These are phyloP conservation scores for Ctenosaura bakeri DNA, from an alignment of 2,797 vertebrate species.

Conservation along the genomic window DNA sequence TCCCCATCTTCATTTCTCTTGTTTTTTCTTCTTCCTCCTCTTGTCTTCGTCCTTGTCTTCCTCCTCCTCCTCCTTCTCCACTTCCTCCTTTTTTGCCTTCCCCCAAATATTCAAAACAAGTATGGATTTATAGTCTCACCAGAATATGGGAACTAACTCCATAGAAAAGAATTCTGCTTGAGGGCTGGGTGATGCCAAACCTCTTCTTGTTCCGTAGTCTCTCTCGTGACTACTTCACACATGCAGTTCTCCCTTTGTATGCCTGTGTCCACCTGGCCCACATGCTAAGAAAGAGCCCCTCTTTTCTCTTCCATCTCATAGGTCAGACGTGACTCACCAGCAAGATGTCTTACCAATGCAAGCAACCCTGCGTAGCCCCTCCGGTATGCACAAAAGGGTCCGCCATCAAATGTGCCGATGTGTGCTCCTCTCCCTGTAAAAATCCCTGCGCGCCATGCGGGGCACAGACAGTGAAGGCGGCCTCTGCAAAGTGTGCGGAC, in stretches of 20 bases:
- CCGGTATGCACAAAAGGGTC: neutral
- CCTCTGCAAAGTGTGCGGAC: neutral
- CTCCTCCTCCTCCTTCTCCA: no score
- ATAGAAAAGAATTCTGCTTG: neutral
- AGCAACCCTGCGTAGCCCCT: neutral
- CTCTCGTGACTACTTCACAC: neutral
- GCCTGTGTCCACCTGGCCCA: neutral
- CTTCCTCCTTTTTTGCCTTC: no score
- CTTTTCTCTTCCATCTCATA: neutral
- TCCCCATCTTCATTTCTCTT: no score
- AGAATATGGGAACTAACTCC: neutral
- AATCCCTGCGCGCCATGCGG: neutral
- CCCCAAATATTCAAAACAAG: no score
- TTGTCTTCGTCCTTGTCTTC: no score
- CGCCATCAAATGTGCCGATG: neutral
- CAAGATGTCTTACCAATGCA: slow-evolving; percentile 31
- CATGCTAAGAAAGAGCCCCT: neutral
- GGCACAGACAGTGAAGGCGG: neutral
- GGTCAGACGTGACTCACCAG: neutral
- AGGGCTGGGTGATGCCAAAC: neutral
- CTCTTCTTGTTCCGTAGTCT: neutral
- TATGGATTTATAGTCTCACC: no score
- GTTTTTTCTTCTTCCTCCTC: no score
- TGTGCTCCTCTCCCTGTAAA: neutral
- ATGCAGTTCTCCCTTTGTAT: neutral